Base-by-base conservation (phyloP, 2,113 vertebrate genomes). In the Poicephalus gulielmi region DNA sequence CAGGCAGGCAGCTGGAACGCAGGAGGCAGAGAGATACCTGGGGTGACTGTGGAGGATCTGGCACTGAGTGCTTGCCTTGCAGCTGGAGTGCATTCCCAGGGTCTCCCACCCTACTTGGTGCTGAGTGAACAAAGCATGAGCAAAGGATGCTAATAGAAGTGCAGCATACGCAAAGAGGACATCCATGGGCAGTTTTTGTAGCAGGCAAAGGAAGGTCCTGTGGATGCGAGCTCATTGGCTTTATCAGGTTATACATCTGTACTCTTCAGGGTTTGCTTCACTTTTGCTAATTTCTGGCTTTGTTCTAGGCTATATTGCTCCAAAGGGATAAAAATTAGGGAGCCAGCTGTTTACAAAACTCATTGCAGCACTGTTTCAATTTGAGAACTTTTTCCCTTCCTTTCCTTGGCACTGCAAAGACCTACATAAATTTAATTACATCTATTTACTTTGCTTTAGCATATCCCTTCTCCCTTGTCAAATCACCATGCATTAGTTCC, bases 101-200 rank as follows among this genome's bases (percentile, higher is more conserved):
- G 28, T 60, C 33, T 82, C 63, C 67, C 6, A 3, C 19, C 11
- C 24, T 66, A 11, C n/a, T 27, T 18, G 44, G 19, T 1, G 0
- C 30, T 22, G 47, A 85, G 49, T n/a, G 55, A 57, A 22, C 55
- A 57, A 57, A 69, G 35, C 7, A 0, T 4, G 47, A 47, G 50
- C 52, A 68, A 73, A 25, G 13, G 57, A 30, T n/a, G 43, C 37
- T 35, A 25, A 33, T 20, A 46, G 31, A 77, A 53, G 15, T 9
- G n/a, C 71, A 85, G 33, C 17, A 4, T 1, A 31, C 30, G 12
- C 19, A 43, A 44, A 67, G 47, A 73, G 39, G 15, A 30, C 2
- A 2, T 57, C 64, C 9, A 3, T 0, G 0, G 44, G 6, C 24
- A 70, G 77, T 2, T 2, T 25, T 35, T 4, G 1, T 22, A 60